phyloP scores from a whole-genome alignment of 2,888 invertebrate genomes.

The Microctonus brassicae region DNA sequence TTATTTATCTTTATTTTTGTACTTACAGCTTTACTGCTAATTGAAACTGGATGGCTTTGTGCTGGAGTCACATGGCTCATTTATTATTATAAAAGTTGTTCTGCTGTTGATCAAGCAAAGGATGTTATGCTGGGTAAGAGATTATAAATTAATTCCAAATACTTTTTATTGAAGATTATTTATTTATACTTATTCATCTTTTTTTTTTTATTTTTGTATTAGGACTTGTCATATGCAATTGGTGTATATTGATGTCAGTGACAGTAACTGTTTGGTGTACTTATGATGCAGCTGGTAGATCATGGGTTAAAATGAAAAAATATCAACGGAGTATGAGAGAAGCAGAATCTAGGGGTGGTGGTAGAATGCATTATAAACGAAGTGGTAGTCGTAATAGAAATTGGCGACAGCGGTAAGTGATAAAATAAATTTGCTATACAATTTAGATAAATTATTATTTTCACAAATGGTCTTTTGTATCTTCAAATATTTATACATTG shows the following conservation, averaged over 20 bases:
- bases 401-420: slow-evolving; percentile 83
- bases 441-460: too few relatives aligned
- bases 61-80: slow-evolving; percentile 81
- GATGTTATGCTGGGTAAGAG: slow-evolving; percentile 81
- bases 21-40: slow-evolving; percentile 78
- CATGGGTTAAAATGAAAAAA: slow-evolving; percentile 92
- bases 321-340: slow-evolving; percentile 86
- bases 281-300: slow-evolving; percentile 88
- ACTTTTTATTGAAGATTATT: too few relatives aligned
- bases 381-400: slow-evolving; percentile 84
- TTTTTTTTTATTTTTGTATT: slow-evolving; percentile 41
- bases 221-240: slow-evolving; percentile 85
- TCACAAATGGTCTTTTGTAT: too few relatives aligned
- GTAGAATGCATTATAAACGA: slow-evolving; percentile 79
- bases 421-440: background rate
- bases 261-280: slow-evolving; percentile 87
- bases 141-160: background rate
- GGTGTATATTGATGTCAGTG: slow-evolving; percentile 80
- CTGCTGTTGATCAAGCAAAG: slow-evolving; percentile 76
- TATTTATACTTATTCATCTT: too few relatives aligned
- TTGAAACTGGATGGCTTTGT: slow-evolving; percentile 82
- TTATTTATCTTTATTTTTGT: slow-evolving; percentile 41
- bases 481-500: slow-evolving; percentile 10
- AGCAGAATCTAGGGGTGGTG: slow-evolving; percentile 74
- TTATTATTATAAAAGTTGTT: slow-evolving; percentile 78